Conservation (phyloP, 2,888 invertebrate genomes). For the Cryptops parisi region DNA sequence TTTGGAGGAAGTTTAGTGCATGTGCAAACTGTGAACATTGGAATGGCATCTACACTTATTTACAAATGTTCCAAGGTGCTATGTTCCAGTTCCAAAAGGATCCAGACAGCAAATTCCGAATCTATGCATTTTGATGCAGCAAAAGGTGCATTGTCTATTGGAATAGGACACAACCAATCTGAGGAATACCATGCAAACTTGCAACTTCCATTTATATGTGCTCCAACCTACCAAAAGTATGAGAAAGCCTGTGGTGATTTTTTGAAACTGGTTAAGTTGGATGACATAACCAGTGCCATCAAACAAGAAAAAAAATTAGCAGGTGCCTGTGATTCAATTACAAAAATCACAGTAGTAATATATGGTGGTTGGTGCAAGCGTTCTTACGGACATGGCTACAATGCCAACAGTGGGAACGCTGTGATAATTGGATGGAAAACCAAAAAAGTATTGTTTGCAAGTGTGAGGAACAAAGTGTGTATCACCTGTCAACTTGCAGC, state of each 20-base stretch:
- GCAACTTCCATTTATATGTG: neutral
- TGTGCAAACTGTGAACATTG: too few relatives aligned
- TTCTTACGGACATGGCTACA: constrained; percentile 3
- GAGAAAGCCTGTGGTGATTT: neutral
- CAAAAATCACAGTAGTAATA: neutral
- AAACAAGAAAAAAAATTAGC: neutral
- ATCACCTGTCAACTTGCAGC: neutral
- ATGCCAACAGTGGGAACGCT: constrained; percentile 1
- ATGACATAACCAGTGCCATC: neutral
- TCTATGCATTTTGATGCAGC: constrained; percentile 3
- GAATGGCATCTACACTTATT: too few relatives aligned
- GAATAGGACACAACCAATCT: neutral
- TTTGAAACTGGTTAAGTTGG: neutral
- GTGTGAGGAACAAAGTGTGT: neutral
- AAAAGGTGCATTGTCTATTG: neutral
- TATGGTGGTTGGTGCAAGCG: constrained; percentile 1
- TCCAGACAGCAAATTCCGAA: too few relatives aligned
- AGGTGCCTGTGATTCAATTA: neutral
- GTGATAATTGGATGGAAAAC: neutral
- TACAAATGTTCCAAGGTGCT: too few relatives aligned
- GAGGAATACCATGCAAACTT: neutral
- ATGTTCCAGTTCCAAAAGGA: too few relatives aligned
- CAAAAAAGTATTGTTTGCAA: neutral
- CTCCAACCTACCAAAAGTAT: neutral
- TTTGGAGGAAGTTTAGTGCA: too few relatives aligned